Evolutionary conservation across 2,888 invertebrate genomes (phyloP), one percentile per base, ranked within the genome.

Genomic region (Hydroisotoma schaefferi): DNA sequence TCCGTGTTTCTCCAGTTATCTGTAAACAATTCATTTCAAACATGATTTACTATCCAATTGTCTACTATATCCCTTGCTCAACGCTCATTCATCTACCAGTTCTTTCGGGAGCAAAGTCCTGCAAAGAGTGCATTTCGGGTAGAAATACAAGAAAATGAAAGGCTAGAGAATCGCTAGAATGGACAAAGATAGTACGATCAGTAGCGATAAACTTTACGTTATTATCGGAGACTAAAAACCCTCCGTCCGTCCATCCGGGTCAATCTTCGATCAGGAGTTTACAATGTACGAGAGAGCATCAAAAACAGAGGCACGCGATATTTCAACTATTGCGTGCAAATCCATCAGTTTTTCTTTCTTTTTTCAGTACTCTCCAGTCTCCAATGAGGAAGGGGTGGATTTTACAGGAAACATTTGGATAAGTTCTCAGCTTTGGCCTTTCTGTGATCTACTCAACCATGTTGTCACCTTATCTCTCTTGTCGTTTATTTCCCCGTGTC

Each of bases 291-390:
- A 8, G 47, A 47, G 23, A 47, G n/a, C 23, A 26, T 43, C 43
- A 20, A 43, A 10, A 43, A 20, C 43, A 43, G 47, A 47, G 47
- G 57, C 69, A 69, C 69, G 69, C 69, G 57, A 69, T 65, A 60
- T 63, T 65, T 60, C 57, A 52, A 52, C 55, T 46, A 65, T 67
- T 65, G 67, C 69, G 65, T 69, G 67, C 67, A 63, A 63, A 49
- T 62, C 65, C 69, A 67, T 69, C 69, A 69, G 67, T 63, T 58
- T 60, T 63, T 59, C n/a, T n/a, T n/a, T n/a, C n/a, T n/a, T n/a
- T n/a, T n/a, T n/a, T n/a, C n/a, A n/a, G n/a, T n/a, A n/a, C n/a
- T n/a, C 54, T 60, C 51, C n/a, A 44, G 23, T n/a, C n/a, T n/a
- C 38, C 51, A 52, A 59, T 47, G n/a, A 27, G 59, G 51, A 63